Evolutionary conservation across 2,113 vertebrate genomes (phyloP), one percentile per base, ranked within the genome.

Genomic region (Acinonyx jubatus): DNA sequence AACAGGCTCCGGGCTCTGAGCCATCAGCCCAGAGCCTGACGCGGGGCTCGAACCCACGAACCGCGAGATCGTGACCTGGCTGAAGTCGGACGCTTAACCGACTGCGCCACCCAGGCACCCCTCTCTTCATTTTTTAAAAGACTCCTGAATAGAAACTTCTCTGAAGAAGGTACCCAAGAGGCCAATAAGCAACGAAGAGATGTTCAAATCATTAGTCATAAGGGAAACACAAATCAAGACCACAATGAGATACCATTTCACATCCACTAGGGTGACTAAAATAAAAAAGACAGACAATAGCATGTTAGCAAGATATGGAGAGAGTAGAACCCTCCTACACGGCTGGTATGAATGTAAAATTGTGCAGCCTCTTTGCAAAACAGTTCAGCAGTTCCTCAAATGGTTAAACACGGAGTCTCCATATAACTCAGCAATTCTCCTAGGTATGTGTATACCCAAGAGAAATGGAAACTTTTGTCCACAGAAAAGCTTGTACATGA

Each of bases 151-250:
- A 69, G 18, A 88, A 73, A 94, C 41, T 29, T 68, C 38, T 94
- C 74, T 45, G 61, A 68, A 81, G 65, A 96, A 89, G 38, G 33
- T 57, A 52, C 4, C 25, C 33, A 86, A 90, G 80, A 31, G 21
- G 45, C 63, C 7, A 71, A 88, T 14, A 55, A 81, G 23, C 52
- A 84, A 96, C 1, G 7, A 90, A 74, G 91, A 91, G 25, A 31
- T 29, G 61, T 38, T 87, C 61, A 38, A 66, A 78, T 52, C 45
- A 94, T 94, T 55, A 69, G 84, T 81, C 38, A 74, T 73, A 86
- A 86, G 12, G 55, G 68, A 94, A 96, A 89, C 38, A 14, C 27
- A 89, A 92, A 92, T 80, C 78, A 55, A 92, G 91, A 68, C 29
- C 61, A 52, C 61, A 36, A 27, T 8, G 16, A 80, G 31, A 88